Conservation (phyloP, 2,797 vertebrate species). For the Staurois parvus region DNA sequence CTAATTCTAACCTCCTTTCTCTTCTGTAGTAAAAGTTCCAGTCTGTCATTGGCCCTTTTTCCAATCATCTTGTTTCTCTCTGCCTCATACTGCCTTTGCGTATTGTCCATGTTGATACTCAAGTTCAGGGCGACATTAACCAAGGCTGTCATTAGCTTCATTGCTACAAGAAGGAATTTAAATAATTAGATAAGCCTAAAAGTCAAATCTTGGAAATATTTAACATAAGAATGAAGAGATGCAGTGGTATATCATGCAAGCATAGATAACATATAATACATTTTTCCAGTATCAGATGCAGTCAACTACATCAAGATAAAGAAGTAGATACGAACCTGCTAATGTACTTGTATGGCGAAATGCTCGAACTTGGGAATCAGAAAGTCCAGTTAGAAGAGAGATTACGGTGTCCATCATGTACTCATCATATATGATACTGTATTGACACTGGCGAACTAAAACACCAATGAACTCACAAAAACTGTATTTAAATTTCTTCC, state of each 20-base stretch:
- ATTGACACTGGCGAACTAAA: slow-evolving; percentile 97
- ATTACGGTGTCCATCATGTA: slow-evolving; percentile 99
- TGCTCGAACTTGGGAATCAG: slow-evolving; percentile 97
- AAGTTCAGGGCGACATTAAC: slow-evolving; percentile 99
- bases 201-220: too few relatives aligned
- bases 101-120: slow-evolving; percentile 99
- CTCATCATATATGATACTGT: slow-evolving; percentile 99
- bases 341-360: slow-evolving; percentile 99
- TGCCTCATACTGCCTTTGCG: slow-evolving; percentile 95
- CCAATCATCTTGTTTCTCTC: slow-evolving; percentile 97
- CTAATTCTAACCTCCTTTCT: slow-evolving; percentile 90
- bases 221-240: too few relatives aligned
- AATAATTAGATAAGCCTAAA: background rate
- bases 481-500: slow-evolving; percentile 99
- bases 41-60: slow-evolving; percentile 94
- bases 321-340: slow-evolving; percentile 83
- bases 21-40: slow-evolving; percentile 96
- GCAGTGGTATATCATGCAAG: too few relatives aligned
- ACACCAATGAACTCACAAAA: slow-evolving; percentile 99
- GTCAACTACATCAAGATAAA: background rate
- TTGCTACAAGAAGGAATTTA: slow-evolving; percentile 76
- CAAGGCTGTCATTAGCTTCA: slow-evolving; percentile 99
- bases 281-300: too few relatives aligned
- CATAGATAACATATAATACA: too few relatives aligned
- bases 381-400: slow-evolving; percentile 96